Evolutionary conservation across 2,113 vertebrate species (phyloP), one percentile per base, ranked within the genome.

Genomic region (Empidonax traillii): DNA sequence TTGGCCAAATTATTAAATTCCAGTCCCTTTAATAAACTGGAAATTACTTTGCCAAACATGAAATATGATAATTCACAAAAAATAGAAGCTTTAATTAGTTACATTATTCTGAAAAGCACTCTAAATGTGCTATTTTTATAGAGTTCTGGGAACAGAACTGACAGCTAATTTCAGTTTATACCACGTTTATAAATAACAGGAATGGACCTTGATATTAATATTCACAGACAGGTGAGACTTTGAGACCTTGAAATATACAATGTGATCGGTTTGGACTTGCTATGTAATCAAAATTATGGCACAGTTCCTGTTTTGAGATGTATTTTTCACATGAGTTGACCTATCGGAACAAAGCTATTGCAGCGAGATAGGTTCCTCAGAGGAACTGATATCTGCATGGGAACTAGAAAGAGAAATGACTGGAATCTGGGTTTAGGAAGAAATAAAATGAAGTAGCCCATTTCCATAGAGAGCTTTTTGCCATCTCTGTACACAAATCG

Each of bases 1-100:
- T 94, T 94, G 74, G 74, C 33, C 61, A 93, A 94, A 96, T 92
- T 62, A 92, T 91, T 95, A 92, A 90, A 93, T 85, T 61, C 67
- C 11, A 37, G 30, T 43, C 53, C 90, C 44, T 93, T 93, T 69
- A 91, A 93, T 93, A 88, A 97, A 94, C 44, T 94, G 39, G 37
- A 90, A 94, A 89, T 86, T 10, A 63, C 41, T 89, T 71, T 88
- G 58, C 72, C 68, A 86, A 94, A 56, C 33, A 59, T 19, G n/a
- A 44, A 90, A 84, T 90, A 72, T 1, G 3, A 55, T 7, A 68
- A 19, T 69, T 63, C 11, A 74, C 18, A 44, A 55, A 74, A 18
- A 3, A 63, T 33, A 43, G 84, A 27, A 52, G 37, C 11, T 41
- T 47, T 47, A 82, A 87, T 73, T 49, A 87, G 37, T 33, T 66